Base-by-base conservation (phyloP, 2,113 vertebrate species). In the Megaceryle maxima region DNA sequence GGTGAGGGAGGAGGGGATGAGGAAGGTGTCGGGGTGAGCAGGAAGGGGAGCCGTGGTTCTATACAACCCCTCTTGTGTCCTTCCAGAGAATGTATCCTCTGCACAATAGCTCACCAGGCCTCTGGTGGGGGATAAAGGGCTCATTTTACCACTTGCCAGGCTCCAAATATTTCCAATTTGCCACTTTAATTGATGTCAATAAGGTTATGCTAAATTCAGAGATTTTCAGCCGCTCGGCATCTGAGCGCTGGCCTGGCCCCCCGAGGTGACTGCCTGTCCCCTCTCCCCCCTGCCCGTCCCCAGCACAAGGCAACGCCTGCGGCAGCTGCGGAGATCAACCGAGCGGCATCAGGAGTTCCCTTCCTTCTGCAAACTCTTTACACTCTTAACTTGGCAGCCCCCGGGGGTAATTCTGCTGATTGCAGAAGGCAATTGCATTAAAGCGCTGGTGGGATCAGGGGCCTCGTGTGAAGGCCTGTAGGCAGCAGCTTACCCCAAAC, bases 101-200 rank as follows among this genome's bases (percentile, higher is more conserved):
- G 31, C 90, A 97, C 96, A 97, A 97, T 96, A 97, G 92, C 97
- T 96, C 97, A 43, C 93, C 95, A 97, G 94, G 96, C 91, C 67
- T 6, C 90, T 94, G 94, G 59, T 63, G 43, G 46, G 80, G 79
- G 70, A 97, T 97, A 98, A 98, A 97, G 94, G 95, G 78, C 93
- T 97, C 91, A 79, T 96, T 97, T 97, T 98, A 97, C 97, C 97
- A 94, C 97, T 97, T 81, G 88, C 97, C 94, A 92, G 91, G 97
- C 95, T 90, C 88, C 95, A 92, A 98, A 97, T 97, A 98, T 97
- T 97, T 97, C 97, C 97, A 94, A 96, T 97, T 97, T 85, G 94
- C 96, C 95, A 97, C 97, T 98, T 98, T 98, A 98, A 98, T 98
- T 98, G 98, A 98, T 98, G 98, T 98, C 98, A 98, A 97, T 97